Base-by-base conservation (phyloP, 2,888 invertebrate species). In the Microdon myrmicae region DNA sequence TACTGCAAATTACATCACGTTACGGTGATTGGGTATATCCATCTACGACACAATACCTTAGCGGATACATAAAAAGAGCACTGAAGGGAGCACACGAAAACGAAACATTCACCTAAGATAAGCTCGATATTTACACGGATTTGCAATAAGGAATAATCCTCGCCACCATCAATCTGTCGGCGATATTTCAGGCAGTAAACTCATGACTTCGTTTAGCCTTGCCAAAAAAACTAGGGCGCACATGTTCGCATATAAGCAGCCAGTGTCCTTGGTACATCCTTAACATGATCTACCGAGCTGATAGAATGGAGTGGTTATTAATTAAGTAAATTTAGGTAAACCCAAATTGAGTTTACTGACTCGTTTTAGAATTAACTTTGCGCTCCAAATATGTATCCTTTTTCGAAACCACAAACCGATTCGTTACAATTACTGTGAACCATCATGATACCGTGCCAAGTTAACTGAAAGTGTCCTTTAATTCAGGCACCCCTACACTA, bases 1-100 rank as follows among this genome's bases (percentile, higher is more conserved):
- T 51, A 44, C 43, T 47, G 56, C 51, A 64, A 64, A 64, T 56
- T 56, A 56, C 56, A 64, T 64, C 64, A 64, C 58, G 64, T 64
- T 64, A 64, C 51, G 41, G 64, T 64, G 56, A 64, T 64, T 64
- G 49, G 58, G 51, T 64, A 45, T 64, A 64, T 49, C 51, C 56
- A 64, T 56, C 58, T 58, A 58, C 41, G 49, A 56, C 45, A 64
- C 61, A 51, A 64, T 56, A 35, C 49, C 45, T 39, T 39, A 29
- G 9, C n/a, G 9, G 7, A 25, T 35, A 47, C 8, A 26, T 12
- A 26, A 23, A 51, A 20, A n/a, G 17, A 41, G 4, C 20, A 13
- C 2, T 7, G 3, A 9, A 8, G 5, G 14, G 14, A 4, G 5
- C 26, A 34, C 17, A 7, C 28, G 14, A 43, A 41, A 35, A 43